These are phyloP conservation scores for Homarus gammarus DNA, from an alignment of 2,888 invertebrate genomes.

Conservation along the genomic window DNA sequence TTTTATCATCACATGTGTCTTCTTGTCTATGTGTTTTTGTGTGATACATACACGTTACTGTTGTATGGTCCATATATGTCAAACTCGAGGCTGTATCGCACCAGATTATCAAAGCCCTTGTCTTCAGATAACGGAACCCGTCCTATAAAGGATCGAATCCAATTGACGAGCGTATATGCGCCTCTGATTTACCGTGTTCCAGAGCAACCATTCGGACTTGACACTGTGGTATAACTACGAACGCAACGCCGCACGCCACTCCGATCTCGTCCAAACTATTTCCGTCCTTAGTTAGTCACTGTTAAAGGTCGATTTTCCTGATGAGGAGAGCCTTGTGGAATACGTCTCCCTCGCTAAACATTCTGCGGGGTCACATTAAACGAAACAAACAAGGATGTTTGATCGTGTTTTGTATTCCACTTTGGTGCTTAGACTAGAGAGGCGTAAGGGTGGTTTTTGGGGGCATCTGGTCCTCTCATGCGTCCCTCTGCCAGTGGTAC, in stretches of 20 bases:
- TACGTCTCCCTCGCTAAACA: constrained; percentile 30
- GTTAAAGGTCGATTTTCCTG: not conserved
- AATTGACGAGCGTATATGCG: constrained; percentile 61
- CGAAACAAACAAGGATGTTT: constrained; percentile 64
- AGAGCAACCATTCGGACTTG: constrained; percentile 64
- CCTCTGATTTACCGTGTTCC: constrained; percentile 60
- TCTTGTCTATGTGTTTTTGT: too few species aligned
- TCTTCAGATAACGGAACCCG: constrained; percentile 41
- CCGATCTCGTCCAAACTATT: not conserved
- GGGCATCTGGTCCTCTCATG: not conserved
- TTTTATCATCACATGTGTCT: too few species aligned
- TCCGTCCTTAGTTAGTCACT: not conserved
- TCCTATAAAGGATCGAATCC: constrained; percentile 58
- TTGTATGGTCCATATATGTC: too few species aligned
- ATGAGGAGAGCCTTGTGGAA: not conserved
- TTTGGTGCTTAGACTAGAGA: constrained; percentile 15
- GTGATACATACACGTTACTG: too few species aligned
- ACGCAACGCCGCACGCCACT: not conserved
- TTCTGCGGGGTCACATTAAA: constrained; percentile 66
- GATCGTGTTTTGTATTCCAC: constrained; percentile 41
- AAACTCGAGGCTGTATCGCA: constrained; percentile 10
- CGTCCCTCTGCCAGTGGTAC: constrained; percentile 52
- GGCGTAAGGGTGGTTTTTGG: constrained; percentile 20
- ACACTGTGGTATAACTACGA: constrained; percentile 53
- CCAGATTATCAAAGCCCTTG: constrained; percentile 19